Evolutionary conservation across 2,888 invertebrate species (phyloP).

Genomic region (Eupeodes latifasciatus): DNA sequence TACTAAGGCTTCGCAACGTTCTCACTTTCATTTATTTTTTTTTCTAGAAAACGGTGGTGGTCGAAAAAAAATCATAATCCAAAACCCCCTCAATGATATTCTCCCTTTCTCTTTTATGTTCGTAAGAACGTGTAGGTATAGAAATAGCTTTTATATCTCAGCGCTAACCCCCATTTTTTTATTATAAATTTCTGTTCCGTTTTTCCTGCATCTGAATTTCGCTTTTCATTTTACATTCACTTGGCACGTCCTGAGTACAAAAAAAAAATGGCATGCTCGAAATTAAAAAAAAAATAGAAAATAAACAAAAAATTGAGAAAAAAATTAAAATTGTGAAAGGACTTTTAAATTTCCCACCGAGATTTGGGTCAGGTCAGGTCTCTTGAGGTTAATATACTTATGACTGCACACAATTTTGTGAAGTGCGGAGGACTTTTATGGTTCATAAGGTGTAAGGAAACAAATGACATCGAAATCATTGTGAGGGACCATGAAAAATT

Average conservation of each 20-base stretch:
- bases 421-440: constrained; percentile 70
- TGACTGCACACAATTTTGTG: constrained; percentile 73
- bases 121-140: neutral
- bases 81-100: constrained; percentile 42
- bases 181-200: constrained; percentile 64
- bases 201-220: constrained; percentile 62
- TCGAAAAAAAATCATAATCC: constrained; percentile 63
- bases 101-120: constrained; percentile 28
- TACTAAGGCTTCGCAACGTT: constrained; percentile 33
- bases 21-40: constrained; percentile 34
- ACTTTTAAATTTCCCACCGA: constrained; percentile 54
- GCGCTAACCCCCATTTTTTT: constrained; percentile 47
- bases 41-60: constrained; percentile 42
- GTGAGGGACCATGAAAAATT: neutral
- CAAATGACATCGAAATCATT: constrained; percentile 42
- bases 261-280: constrained; percentile 62
- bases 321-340: constrained; percentile 49
- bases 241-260: constrained; percentile 59
- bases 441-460: constrained; percentile 29
- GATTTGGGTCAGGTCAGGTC: constrained; percentile 75
- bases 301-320: constrained; percentile 39
- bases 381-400: constrained; percentile 73
- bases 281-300: constrained; percentile 54
- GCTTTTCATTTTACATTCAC: constrained; percentile 73
- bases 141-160: constrained; percentile 3